Conservation (phyloP, 2,113 vertebrate species). For the Polypterus senegalus region DNA sequence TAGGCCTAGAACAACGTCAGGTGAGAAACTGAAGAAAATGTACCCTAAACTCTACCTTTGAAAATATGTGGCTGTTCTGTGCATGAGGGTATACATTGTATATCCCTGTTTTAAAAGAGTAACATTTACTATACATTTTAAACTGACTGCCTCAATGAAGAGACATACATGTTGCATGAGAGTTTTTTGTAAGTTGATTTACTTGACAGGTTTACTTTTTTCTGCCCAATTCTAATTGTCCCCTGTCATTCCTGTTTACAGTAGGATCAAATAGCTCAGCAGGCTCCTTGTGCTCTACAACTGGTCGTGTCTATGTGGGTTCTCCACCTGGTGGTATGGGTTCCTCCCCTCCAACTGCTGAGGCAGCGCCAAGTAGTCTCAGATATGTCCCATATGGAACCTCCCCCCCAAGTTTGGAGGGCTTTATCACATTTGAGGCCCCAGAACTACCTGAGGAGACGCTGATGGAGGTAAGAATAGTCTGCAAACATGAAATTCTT, state of each 20-base stretch:
- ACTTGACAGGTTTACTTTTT: neutral
- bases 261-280: constrained; percentile 87
- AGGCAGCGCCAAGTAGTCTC: constrained; percentile 67
- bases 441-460: constrained; percentile 93
- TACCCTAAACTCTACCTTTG: too few relatives aligned
- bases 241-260: constrained; percentile 25
- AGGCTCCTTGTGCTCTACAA: constrained; percentile 80
- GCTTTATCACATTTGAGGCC: constrained; percentile 90
- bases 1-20: constrained; percentile 79
- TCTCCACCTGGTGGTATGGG: constrained; percentile 74
- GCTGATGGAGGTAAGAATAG: constrained; percentile 79
- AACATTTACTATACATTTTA: too few relatives aligned
- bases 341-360: constrained; percentile 57
- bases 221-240: neutral
- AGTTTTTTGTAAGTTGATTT: too few relatives aligned
- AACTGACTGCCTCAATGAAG: too few relatives aligned
- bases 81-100: too few relatives aligned
- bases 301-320: constrained; percentile 70
- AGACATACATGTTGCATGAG: too few relatives aligned
- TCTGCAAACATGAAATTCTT: too few relatives aligned
- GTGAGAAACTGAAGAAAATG: constrained; percentile 37
- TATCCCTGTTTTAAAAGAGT: too few relatives aligned
- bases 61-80: too few relatives aligned
- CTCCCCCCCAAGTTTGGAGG: constrained; percentile 86
- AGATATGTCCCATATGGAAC: constrained; percentile 83